phyloP scores from a whole-genome alignment of 2,113 vertebrate genomes.

The Telmatochromis sp. region DNA sequence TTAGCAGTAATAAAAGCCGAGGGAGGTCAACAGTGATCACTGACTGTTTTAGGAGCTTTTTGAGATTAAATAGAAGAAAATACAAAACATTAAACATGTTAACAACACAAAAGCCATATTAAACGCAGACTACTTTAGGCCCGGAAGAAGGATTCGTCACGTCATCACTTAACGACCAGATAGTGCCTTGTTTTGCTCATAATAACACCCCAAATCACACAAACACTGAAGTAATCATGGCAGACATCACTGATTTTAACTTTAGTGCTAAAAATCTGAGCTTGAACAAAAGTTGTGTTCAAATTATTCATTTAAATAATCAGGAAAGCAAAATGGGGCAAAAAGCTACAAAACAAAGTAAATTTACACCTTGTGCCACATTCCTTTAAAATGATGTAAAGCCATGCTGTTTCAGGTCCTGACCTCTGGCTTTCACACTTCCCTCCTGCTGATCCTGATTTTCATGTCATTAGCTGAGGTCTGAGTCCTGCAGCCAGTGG shows the following conservation, averaged over 20 bases:
- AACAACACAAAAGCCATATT: no score
- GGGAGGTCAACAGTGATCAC: no score
- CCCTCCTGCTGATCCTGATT: background rate
- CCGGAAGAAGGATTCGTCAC: rapidly evolving
- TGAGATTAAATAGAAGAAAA: rapidly evolving
- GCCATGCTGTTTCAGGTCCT: background rate
- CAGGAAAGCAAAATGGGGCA: background rate
- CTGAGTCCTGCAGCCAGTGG: background rate
- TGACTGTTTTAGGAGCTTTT: no score
- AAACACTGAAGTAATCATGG: rapidly evolving
- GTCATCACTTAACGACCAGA: rapidly evolving
- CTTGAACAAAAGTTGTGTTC: background rate
- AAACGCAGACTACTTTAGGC: no score
- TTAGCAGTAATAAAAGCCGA: rapidly evolving
- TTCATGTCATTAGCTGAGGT: background rate
- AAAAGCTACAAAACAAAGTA: background rate
- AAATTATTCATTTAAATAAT: rapidly evolving
- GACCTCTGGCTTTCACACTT: background rate
- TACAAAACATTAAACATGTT: no score
- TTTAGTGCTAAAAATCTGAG: background rate
- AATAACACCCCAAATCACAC: background rate
- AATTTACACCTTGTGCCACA: background rate
- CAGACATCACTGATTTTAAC: background rate
- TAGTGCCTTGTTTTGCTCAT: background rate
- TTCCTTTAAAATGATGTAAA: background rate